These are phyloP conservation scores for Melanotaenia parkinsoni DNA, from an alignment of 2,797 vertebrate genomes.

Conservation along the genomic window DNA sequence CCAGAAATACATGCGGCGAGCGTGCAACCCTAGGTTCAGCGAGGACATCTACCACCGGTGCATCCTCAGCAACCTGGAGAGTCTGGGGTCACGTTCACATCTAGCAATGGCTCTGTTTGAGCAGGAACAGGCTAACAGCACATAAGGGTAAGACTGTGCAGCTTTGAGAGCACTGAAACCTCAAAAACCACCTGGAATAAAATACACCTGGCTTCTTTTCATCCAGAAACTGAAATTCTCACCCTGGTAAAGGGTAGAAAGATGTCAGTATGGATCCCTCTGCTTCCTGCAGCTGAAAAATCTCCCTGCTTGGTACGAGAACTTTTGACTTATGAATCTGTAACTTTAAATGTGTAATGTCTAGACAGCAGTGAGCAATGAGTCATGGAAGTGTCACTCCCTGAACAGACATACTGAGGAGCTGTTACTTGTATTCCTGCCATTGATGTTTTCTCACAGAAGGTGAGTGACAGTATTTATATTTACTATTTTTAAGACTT, in stretches of 20 bases:
- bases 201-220: not conserved
- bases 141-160: slow-evolving; percentile 69
- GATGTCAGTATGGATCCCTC: slow-evolving; percentile 1
- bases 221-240: not conserved
- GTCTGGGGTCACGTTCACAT: slow-evolving; percentile 91
- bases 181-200: not conserved
- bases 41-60: slow-evolving; percentile 97
- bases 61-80: slow-evolving; percentile 93
- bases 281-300: slow-evolving; percentile 8
- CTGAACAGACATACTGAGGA: slow-evolving; percentile 12
- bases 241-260: not conserved
- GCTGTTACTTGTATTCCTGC: slow-evolving; percentile 25
- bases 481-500: slow-evolving; percentile 1
- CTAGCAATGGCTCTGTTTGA: slow-evolving; percentile 95
- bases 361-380: slow-evolving; percentile 21
- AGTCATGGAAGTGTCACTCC: slow-evolving; percentile 39
- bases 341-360: slow-evolving; percentile 37
- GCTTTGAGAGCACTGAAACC: slow-evolving; percentile 5
- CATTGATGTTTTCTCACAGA: slow-evolving; percentile 5
- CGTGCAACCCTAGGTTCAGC: slow-evolving; percentile 92
- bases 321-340: slow-evolving; percentile 13
- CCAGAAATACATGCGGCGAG: slow-evolving; percentile 89
- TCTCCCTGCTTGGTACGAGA: slow-evolving; percentile 6
- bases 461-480: slow-evolving; percentile 47
- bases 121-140: slow-evolving; percentile 97